Evolutionary conservation across 2,797 vertebrate species (phyloP), one percentile per base, ranked within the genome.

Genomic region (Hafferia zeledoni): DNA sequence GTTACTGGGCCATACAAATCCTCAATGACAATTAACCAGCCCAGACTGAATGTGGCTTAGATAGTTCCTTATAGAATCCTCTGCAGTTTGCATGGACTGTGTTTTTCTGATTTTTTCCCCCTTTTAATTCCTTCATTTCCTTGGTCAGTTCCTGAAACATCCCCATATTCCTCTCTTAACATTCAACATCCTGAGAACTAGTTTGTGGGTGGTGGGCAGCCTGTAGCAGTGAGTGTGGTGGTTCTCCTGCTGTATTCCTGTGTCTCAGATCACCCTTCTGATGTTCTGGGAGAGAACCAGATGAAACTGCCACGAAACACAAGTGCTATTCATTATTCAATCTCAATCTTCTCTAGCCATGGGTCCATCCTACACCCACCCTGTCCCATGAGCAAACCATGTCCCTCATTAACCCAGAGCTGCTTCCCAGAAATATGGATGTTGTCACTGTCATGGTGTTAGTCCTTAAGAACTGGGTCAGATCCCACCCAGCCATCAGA

Each of bases 11-110:
- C 30, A 6, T 83, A 81, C 65, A 67, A 93, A 80, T 93, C 39
- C 46, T 77, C 12, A 13, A 10, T 84, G 83, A 64, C 72, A 78
- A 0, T 46, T 75, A 93, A 91, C 61, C 87, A 95, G 46, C 39
- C n/a, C 35, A 37, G 41, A 77, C 60, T 90, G 78, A 72, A 50
- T 72, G 94, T 93, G 94, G 25, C 84, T 93, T 86, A 65, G 65
- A 37, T 5, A 86, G 55, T 61, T 23, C 61, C 41, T 91, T 89
- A 49, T 46, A 81, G 83, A 91, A 83, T 68, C 72, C 59, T 90
- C 75, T 90, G 46, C 74, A 88, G 64, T 91, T 86, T 80, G 37
- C 60, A 28, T 16, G 23, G 35, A 69, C 37, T 33, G 4, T 90
- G 23, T 71, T 92, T 86, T 90, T 47, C 52, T 82, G 44, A 72